A percentile compares a stretch with the other conserved stretches of the same genome.
Evolutionary conservation across 2,888 invertebrate species (phyloP).

Genomic region (Drosophila fulvimacula): DNA sequence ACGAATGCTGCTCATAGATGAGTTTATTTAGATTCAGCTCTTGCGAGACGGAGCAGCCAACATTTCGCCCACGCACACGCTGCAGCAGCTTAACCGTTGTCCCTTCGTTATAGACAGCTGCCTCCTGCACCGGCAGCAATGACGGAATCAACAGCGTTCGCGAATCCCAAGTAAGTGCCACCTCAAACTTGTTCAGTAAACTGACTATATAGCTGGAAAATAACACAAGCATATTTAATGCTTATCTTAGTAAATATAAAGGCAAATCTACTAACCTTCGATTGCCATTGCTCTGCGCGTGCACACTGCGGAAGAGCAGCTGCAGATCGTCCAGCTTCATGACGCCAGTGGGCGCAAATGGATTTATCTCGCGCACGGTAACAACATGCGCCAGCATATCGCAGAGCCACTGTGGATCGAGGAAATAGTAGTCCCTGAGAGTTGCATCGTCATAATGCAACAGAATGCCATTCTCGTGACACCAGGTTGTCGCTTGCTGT

Average conservation of each 20-base stretch:
- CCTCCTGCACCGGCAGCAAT: constrained; percentile 92
- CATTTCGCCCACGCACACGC: constrained; percentile 79
- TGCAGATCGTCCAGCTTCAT: constrained; percentile 97
- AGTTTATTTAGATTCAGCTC: constrained; percentile 82
- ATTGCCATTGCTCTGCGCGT: constrained; percentile 89
- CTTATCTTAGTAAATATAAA: no score
- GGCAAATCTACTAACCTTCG: constrained; percentile 79
- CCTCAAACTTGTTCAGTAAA: constrained; percentile 97
- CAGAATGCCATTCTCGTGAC: constrained; percentile 98
- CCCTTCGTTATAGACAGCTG: constrained; percentile 82
- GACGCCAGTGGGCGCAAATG: constrained; percentile 95
- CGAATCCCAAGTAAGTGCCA: constrained; percentile 98
- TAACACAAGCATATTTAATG: not conserved
- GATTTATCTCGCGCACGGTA: constrained; percentile 98
- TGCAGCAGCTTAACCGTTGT: constrained; percentile 84
- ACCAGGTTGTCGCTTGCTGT: constrained; percentile 97
- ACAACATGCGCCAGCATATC: constrained; percentile 99
- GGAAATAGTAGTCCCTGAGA: constrained; percentile 96
- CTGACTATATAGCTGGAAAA: constrained; percentile 92
- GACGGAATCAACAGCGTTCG: constrained; percentile 96
- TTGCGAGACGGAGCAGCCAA: constrained; percentile 82
- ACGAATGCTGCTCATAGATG: constrained; percentile 69
- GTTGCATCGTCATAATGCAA: constrained; percentile 98
- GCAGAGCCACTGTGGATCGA: constrained; percentile 99
- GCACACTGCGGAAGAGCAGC: constrained; percentile 95